Base-by-base conservation (phyloP, 2,888 invertebrate genomes). In the Fragum whitleyi region DNA sequence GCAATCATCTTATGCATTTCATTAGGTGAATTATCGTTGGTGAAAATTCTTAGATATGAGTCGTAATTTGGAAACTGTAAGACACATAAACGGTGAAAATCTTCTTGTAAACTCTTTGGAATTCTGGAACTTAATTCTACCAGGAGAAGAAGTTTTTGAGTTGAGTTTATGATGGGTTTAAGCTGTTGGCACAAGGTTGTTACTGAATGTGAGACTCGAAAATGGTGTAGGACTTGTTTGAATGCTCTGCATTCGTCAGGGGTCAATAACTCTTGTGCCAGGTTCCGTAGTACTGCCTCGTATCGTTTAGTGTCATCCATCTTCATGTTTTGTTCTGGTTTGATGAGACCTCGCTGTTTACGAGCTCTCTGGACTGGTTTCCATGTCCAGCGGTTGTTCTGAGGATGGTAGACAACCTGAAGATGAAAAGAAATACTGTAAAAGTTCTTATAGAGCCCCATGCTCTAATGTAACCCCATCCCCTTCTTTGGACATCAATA, bases 51-150 rank as follows among this genome's bases (percentile, higher is more conserved):
- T 23, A 90, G 74, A 74, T 90, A 90, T 0, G 89, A 80, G 53
- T 90, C 88, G 69, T 91, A 91, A 73, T 86, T 89, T 68, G 85
- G 81, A 72, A 88, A 91, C 69, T 90, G 89, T 36, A 91, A 74
- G 55, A 86, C 85, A 77, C 91, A 91, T 21, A 91, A 73, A 62
- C 88, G 83, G 65, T 90, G 91, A 75, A 90, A 91, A 79, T 91
- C 91, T 29, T 87, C 87, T 47, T 89, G 87, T 7, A 89, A 79
- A 51, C 82, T 81, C 53, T 77, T 70, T 1, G 91, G 90, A 65
- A 91, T 81, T 51, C 86, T 79, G 47, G 85, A 83, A 69, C 89
- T 88, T 28, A 91, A 73, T 72, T 91, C 91, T 23, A 90, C 86
- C 23, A 91, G 74, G 7, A 91, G 85, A 29, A 91, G 86, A 23